A percentile compares a stretch with the other conserved stretches of the same genome.
Evolutionary conservation across 1,140 invertebrate genomes (phyloP).

Genomic region (Aradophagus sp.): DNA sequence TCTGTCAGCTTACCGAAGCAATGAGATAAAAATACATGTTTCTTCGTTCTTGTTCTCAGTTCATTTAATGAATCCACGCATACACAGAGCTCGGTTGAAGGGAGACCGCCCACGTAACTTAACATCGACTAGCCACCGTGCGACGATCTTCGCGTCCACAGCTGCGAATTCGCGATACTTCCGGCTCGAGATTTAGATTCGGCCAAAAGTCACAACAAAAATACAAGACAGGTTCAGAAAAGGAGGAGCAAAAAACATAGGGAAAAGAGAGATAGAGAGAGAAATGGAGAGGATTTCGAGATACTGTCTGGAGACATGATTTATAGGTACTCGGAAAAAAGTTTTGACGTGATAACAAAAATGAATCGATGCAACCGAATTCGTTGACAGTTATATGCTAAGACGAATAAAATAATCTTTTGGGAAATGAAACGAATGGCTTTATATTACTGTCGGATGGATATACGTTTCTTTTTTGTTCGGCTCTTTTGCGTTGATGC

Average conservation of each 20-base stretch:
- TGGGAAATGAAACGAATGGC: no score
- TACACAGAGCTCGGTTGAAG: slow-evolving; percentile 24
- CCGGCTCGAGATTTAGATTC: slow-evolving; percentile 55
- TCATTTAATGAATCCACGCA: slow-evolving; percentile 58
- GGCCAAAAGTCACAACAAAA: slow-evolving; percentile 45
- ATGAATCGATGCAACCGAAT: slow-evolving; percentile 50
- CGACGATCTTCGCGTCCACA: slow-evolving; percentile 28
- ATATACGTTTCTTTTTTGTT: no score
- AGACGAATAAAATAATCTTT: slow-evolving; percentile 24
- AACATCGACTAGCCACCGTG: slow-evolving; percentile 41
- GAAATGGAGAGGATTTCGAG: slow-evolving; percentile 21
- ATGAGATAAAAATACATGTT: slow-evolving; percentile 71
- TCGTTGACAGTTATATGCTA: slow-evolving; percentile 40
- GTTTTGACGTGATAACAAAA: slow-evolving; percentile 55
- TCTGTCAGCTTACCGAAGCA: slow-evolving; percentile 50
- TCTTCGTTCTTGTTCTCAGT: slow-evolving; percentile 60
- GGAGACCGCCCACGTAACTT: slow-evolving; percentile 64
- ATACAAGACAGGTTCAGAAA: slow-evolving; percentile 48
- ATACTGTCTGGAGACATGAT: slow-evolving; percentile 40
- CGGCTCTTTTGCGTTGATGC: no score
- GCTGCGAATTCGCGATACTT: slow-evolving; percentile 52
- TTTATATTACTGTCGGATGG: no score
- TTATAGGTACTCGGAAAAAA: slow-evolving; percentile 48
- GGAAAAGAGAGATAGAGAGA: no score
- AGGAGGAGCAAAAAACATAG: slow-evolving; percentile 18